These are phyloP conservation scores for Noctua fimbriata DNA, from an alignment of 2,888 invertebrate species.

Conservation along the genomic window DNA sequence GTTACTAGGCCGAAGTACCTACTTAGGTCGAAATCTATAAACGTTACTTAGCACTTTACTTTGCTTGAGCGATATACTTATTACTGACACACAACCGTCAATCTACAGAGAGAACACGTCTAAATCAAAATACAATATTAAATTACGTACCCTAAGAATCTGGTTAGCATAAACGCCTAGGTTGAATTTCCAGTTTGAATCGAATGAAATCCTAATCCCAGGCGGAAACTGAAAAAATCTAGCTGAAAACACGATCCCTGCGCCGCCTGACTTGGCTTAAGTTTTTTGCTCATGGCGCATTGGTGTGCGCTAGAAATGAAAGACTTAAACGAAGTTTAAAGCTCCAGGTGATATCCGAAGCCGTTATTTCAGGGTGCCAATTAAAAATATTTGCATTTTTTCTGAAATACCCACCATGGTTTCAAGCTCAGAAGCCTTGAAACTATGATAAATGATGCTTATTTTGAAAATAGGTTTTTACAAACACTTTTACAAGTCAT, in stretches of 20 bases:
- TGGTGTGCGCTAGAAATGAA: slow-evolving; percentile 8
- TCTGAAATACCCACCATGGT: neutral
- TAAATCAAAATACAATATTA: neutral
- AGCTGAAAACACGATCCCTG: slow-evolving; percentile 11
- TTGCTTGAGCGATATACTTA: too few relatives aligned
- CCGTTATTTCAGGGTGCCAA: slow-evolving; percentile 3
- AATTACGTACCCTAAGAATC: neutral
- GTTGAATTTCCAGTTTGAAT: neutral
- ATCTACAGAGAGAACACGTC: neutral
- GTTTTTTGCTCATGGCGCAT: slow-evolving; percentile 35
- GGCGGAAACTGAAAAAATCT: slow-evolving; percentile 9
- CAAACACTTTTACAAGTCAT: too few relatives aligned
- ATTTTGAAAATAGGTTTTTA: too few relatives aligned
- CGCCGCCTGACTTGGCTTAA: slow-evolving; percentile 21
- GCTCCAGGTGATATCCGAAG: neutral
- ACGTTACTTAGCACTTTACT: neutral
- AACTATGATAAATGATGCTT: too few relatives aligned
- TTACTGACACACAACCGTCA: neutral
- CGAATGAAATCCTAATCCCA: slow-evolving; percentile 8
- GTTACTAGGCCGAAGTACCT: neutral
- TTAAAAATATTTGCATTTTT: slow-evolving; percentile 11
- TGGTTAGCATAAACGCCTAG: neutral
- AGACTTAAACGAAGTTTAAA: neutral
- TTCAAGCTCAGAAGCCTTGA: too few relatives aligned
- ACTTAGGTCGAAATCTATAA: neutral